These are phyloP conservation scores for Chaenogobius annularis DNA, from an alignment of 2,113 vertebrate genomes.

Conservation along the genomic window DNA sequence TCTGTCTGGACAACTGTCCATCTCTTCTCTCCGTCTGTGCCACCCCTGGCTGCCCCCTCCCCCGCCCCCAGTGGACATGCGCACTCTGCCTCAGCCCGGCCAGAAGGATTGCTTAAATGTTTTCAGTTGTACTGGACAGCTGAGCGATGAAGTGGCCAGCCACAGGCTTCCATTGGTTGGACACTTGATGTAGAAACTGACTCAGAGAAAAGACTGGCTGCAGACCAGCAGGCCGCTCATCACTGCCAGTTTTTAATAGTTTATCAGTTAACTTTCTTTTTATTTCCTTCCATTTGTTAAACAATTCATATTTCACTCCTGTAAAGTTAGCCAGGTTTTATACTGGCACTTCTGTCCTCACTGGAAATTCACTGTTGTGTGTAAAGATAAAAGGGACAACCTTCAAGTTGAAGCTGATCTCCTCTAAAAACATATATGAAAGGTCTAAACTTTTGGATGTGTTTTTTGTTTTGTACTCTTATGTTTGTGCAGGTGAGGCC, in stretches of 20 bases:
- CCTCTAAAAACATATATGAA: not conserved
- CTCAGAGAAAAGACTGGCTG: constrained; percentile 73
- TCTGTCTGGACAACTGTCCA: constrained; percentile 68
- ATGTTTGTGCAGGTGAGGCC: not conserved
- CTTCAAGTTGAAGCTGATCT: not conserved
- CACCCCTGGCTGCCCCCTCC: constrained; percentile 74
- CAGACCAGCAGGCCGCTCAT: constrained; percentile 49
- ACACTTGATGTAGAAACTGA: constrained; percentile 68
- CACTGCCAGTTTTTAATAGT: constrained; percentile 70
- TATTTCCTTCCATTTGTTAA: constrained; percentile 48
- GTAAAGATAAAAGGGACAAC: not conserved
- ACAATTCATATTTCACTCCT: constrained; percentile 24
- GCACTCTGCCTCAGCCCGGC: constrained; percentile 34
- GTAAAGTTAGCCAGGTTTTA: constrained; percentile 17
- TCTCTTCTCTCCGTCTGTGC: constrained; percentile 72
- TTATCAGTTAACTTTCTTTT: constrained; percentile 68
- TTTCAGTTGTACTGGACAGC: constrained; percentile 73
- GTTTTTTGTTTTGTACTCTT: not conserved
- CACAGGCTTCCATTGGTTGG: constrained; percentile 67
- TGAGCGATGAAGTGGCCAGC: constrained; percentile 70
- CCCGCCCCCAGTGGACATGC: constrained; percentile 40
- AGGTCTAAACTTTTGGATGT: not conserved
- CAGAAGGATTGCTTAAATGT: constrained; percentile 72
- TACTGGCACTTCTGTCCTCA: constrained; percentile 2
- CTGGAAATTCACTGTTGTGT: constrained; percentile 7